Conservation (phyloP, 2,113 vertebrate genomes). For the Psilopsiagon aymara region DNA sequence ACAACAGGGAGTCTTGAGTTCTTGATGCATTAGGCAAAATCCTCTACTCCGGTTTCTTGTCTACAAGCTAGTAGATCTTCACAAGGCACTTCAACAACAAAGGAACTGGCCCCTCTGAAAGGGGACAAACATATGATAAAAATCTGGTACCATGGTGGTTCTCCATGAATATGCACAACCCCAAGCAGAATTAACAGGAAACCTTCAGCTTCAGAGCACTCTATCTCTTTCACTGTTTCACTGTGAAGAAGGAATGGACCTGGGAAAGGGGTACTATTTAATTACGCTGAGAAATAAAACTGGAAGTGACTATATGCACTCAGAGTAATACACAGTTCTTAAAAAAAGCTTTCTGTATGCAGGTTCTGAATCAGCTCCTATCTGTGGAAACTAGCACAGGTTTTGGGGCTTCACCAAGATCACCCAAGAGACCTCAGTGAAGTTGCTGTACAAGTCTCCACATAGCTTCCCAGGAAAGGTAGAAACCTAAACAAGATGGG, state of each 20-base stretch:
- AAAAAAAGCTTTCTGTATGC: not conserved
- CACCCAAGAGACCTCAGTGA: not conserved
- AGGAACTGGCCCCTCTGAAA: not conserved
- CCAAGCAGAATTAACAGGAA: not conserved
- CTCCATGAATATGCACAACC: not conserved
- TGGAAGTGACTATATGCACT: rapidly evolving
- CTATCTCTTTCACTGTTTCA: not conserved
- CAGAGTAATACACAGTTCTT: not conserved
- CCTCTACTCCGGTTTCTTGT: not conserved
- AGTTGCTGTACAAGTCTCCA: not conserved
- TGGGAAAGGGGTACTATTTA: not conserved
- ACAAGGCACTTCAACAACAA: not conserved
- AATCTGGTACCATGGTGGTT: rapidly evolving
- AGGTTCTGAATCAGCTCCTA: not conserved
- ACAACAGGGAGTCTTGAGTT: not conserved
- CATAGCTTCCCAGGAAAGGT: not conserved
- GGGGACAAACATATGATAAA: rapidly evolving
- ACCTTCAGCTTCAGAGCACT: not conserved
- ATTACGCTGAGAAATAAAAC: not conserved
- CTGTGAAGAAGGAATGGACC: not conserved
- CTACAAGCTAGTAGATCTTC: not conserved
- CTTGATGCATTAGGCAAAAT: not conserved
- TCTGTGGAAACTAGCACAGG: rapidly evolving
- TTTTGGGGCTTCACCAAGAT: not conserved
- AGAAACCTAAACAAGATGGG: not conserved